These are phyloP conservation scores for Limnephilus marmoratus DNA, from an alignment of 2,888 invertebrate species.

Conservation along the genomic window DNA sequence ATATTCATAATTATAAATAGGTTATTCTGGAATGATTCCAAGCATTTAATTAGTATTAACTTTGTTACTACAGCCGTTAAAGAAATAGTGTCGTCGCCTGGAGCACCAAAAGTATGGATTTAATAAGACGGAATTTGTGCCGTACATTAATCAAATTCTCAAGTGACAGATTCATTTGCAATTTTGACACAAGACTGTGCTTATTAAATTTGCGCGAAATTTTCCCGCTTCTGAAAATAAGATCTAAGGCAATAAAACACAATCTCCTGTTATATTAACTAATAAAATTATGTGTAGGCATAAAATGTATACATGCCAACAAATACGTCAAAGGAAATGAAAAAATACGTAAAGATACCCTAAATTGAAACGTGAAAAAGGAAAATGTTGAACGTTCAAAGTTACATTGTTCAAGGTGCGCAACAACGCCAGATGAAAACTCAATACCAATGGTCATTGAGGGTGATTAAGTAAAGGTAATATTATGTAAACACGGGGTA, in stretches of 20 bases:
- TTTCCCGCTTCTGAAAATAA: slow-evolving; percentile 14
- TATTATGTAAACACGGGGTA: too few relatives aligned
- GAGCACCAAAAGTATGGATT: slow-evolving; percentile 60
- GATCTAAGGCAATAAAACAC: background rate
- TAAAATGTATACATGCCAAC: background rate
- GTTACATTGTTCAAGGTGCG: too few relatives aligned
- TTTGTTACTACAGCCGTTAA: too few relatives aligned
- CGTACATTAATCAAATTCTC: slow-evolving; percentile 63
- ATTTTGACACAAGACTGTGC: slow-evolving; percentile 59
- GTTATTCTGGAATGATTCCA: too few relatives aligned
- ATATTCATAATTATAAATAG: too few relatives aligned
- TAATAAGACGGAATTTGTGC: slow-evolving; percentile 53
- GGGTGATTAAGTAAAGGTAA: too few relatives aligned
- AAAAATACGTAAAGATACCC: background rate
- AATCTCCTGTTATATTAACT: slow-evolving; percentile 18
- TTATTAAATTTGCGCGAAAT: slow-evolving; percentile 58
- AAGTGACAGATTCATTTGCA: slow-evolving; percentile 65
- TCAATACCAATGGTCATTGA: too few relatives aligned
- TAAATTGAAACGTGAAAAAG: background rate
- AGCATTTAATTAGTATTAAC: too few relatives aligned
- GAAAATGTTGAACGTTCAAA: background rate
- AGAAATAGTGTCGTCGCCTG: background rate
- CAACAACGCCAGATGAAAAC: too few relatives aligned
- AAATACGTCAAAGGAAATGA: background rate
- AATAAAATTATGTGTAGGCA: background rate